Evolutionary conservation across 2,888 invertebrate species (phyloP).

Genomic region (Polyommatus icarus): DNA sequence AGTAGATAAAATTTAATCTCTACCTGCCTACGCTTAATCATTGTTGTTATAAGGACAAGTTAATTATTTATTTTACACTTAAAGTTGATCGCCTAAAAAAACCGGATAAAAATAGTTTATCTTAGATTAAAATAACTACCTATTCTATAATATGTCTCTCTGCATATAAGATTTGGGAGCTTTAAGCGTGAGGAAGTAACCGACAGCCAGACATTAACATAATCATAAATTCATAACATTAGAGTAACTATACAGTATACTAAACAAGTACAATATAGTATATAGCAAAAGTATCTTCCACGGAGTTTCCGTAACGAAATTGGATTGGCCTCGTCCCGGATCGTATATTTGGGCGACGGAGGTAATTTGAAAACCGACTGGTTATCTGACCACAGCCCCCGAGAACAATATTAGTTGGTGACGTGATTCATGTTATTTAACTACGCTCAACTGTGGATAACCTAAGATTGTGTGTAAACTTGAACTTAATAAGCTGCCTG

Average conservation of each 20-base stretch:
- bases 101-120: neutral
- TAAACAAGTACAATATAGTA: neutral
- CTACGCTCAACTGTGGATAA: neutral
- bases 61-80: no score
- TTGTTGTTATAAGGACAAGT: no score
- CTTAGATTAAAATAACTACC: no score
- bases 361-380: slow-evolving; percentile 37
- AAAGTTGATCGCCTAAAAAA: no score
- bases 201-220: no score
- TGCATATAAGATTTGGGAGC: no score
- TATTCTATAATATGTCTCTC: neutral
- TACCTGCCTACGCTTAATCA: no score
- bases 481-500: no score
- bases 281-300: slow-evolving; percentile 6
- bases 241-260: neutral
- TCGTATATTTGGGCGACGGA: slow-evolving; percentile 40
- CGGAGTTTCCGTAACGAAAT: slow-evolving; percentile 22
- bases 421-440: neutral
- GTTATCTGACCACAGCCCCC: slow-evolving; percentile 34
- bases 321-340: slow-evolving; percentile 29
- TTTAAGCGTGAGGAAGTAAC: no score
- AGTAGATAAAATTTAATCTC: no score
- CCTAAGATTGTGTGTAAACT: neutral
- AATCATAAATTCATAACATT: no score
- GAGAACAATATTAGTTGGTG: slow-evolving; percentile 25